Conservation (phyloP, 2,113 vertebrate species). For the Dryoscopus gambensis region DNA sequence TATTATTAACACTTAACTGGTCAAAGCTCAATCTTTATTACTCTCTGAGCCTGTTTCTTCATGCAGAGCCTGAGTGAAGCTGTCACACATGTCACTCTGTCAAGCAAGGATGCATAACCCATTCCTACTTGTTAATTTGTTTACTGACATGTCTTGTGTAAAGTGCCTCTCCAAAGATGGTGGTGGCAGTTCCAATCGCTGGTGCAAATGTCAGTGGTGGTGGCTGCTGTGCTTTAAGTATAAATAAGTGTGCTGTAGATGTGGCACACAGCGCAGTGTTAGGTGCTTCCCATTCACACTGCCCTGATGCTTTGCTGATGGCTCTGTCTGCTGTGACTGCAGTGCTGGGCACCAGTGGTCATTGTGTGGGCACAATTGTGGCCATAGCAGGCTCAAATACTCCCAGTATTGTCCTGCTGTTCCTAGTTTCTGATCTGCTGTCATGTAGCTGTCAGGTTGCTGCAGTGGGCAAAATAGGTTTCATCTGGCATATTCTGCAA, state of each 20-base stretch:
- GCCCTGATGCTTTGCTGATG: background rate
- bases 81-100: background rate
- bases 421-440: background rate
- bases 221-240: background rate
- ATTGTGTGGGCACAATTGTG: background rate
- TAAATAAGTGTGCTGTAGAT: background rate
- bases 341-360: background rate
- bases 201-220: background rate
- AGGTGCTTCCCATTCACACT: rapidly evolving
- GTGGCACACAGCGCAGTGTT: background rate
- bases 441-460: background rate
- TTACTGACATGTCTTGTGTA: background rate
- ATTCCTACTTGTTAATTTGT: background rate
- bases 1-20: background rate
- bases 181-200: background rate
- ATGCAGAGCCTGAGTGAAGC: background rate
- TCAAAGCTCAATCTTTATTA: background rate
- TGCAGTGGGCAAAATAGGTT: background rate
- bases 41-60: background rate
- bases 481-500: background rate
- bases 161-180: background rate
- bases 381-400: background rate
- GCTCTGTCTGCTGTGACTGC: background rate
- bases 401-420: background rate
- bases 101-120: background rate